These are phyloP conservation scores for Prenolepis imparis DNA, from an alignment of 2,888 invertebrate species.

Conservation along the genomic window DNA sequence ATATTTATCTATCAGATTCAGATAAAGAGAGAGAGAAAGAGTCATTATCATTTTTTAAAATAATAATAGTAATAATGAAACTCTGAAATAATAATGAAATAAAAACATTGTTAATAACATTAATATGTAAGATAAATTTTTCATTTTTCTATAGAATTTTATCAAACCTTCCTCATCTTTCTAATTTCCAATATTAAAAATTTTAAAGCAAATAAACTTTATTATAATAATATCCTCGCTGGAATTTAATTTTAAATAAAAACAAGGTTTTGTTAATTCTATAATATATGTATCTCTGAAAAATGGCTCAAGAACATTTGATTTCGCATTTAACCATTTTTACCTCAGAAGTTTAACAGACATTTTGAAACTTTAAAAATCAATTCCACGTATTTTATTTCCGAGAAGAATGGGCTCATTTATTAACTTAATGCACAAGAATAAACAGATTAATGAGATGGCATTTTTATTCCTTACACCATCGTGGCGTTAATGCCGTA, in stretches of 20 bases:
- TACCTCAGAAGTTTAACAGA: background rate
- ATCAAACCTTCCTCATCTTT: background rate
- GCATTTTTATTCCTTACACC: background rate
- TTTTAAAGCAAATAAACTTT: background rate
- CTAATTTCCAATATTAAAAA: slow-evolving; percentile 12
- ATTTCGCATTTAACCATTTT: background rate
- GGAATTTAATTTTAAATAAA: background rate
- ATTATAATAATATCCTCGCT: background rate
- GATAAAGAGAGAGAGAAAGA: too few relatives aligned
- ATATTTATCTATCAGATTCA: background rate
- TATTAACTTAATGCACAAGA: background rate
- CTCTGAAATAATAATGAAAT: too few relatives aligned
- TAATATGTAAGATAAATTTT: background rate
- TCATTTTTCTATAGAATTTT: background rate
- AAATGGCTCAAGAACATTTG: background rate
- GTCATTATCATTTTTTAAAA: too few relatives aligned
- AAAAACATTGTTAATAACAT: slow-evolving; percentile 1
- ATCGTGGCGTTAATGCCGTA: background rate
- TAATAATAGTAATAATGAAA: too few relatives aligned
- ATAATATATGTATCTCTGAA: background rate
- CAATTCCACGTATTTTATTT: background rate
- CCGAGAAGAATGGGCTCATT: background rate
- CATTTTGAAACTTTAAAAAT: background rate
- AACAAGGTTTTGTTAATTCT: background rate
- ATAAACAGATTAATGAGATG: background rate